Evolutionary conservation across 2,797 vertebrate species (phyloP), one percentile per base, ranked within the genome.

Genomic region (Podarcis lilfordi): DNA sequence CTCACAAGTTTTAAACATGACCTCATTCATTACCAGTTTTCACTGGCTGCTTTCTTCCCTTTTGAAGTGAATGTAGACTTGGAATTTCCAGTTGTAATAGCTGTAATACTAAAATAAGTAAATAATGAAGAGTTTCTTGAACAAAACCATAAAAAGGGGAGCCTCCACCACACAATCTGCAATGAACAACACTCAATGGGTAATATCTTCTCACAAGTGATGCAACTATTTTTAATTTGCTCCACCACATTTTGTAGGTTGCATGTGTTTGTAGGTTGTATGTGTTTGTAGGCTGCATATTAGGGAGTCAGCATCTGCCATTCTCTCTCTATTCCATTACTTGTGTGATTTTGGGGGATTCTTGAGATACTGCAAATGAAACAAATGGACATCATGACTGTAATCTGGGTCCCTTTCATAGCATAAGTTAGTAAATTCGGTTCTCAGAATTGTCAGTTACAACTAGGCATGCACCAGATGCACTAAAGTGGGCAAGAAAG

Each of bases 21-120:
- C 82, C 91, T 94, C 94, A 93, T 89, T 92, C 91, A 91, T 89
- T 78, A 93, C 89, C 91, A 93, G 19, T 86, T 91, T 89, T 90
- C 93, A 43, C 88, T 45, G 91, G 93, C 87, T 93, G 84, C 74
- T 68, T 91, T 84, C 69, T 89, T 1, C 13, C 88, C 92, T 23
- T 72, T 43, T 84, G 89, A 92, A 37, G 1, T 71, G 72, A 87
- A 21, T 8, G 7, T 25, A 78, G 61, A n/a, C 29, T 5, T 83
- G 5, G 72, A 40, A 90, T 91, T 76, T 77, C 19, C 35, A 75
- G 10, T 0, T 0, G 1, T 11, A 80, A 4, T 59, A 91, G 8
- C 0, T 0, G 1, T 11, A 80, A 4, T 50, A 91, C 77, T 86
- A 85, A 7, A 40, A 69, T 27, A 88, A n/a, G 55, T 21, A 13